Conservation (phyloP, 2,113 vertebrate genomes). For the Bos javanicus region DNA sequence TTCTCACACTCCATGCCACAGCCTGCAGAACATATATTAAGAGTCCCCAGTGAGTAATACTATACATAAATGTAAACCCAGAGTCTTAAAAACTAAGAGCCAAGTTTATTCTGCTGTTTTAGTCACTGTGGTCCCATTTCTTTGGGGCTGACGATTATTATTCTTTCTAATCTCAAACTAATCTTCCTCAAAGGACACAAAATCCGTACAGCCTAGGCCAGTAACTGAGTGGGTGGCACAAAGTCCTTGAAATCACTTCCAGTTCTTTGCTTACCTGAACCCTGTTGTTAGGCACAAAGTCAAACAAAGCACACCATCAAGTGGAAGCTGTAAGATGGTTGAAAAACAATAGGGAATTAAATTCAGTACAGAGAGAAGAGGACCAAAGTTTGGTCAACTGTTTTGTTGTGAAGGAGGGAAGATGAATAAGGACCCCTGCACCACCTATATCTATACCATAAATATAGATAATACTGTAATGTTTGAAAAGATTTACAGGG, state of each 20-base stretch:
- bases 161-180: background rate
- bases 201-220: background rate
- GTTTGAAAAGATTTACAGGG: background rate
- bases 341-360: constrained; percentile 26
- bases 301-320: constrained; percentile 12
- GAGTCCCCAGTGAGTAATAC: background rate
- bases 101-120: constrained; percentile 23
- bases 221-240: background rate
- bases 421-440: background rate
- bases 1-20: background rate
- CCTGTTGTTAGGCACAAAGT: background rate
- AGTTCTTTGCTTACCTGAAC: constrained; percentile 1
- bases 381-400: background rate
- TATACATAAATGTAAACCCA: background rate
- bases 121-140: background rate
- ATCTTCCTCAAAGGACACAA: constrained; percentile 14
- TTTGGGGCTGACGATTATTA: background rate
- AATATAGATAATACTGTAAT: background rate
- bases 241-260: constrained; percentile 7
- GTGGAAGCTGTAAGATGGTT: background rate
- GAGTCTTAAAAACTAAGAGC: background rate
- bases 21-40: background rate
- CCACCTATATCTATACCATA: background rate
- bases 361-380: background rate
- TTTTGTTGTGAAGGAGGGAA: background rate